Conservation (phyloP, 1,140 invertebrate genomes). For the Neuroterus valhalla region DNA sequence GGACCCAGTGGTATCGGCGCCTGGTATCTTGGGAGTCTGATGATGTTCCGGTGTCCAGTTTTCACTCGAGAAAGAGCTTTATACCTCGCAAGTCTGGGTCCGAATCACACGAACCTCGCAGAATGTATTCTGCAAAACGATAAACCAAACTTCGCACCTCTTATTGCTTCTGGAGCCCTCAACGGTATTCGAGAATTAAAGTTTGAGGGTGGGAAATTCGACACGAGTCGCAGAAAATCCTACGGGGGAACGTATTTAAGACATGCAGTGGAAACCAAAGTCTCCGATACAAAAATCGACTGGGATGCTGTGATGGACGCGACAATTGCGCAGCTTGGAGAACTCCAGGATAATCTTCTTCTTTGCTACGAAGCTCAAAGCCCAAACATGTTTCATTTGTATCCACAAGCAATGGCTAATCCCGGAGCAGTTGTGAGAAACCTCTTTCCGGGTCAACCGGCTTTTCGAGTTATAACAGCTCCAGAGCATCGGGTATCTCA, state of each 20-base stretch:
- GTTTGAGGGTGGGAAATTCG: conserved; percentile 68
- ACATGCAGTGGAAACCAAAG: conserved; percentile 63
- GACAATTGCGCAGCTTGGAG: conserved; percentile 70
- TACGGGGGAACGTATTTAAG: conserved; percentile 67
- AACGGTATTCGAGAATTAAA: conserved; percentile 67
- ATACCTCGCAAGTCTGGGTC: conserved; percentile 74
- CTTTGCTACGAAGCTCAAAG: conserved; percentile 78
- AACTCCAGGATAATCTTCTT: conserved; percentile 78
- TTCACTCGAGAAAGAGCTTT: conserved; percentile 74
- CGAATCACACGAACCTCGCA: conserved; percentile 75
- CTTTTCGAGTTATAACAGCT: conserved; percentile 71
- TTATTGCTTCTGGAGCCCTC: conserved; percentile 71
- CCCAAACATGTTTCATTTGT: conserved; percentile 76
- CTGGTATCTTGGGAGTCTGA: conserved; percentile 76
- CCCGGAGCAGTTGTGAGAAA: conserved; percentile 72
- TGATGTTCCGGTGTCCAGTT: conserved; percentile 75
- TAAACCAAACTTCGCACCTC: conserved; percentile 72
- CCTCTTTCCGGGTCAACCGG: conserved; percentile 73
- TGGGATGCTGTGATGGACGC: conserved; percentile 73
- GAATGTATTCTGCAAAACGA: conserved; percentile 72
- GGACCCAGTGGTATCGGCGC: conserved; percentile 66
- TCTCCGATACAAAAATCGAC: conserved; percentile 67
- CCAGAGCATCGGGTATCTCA: conserved; percentile 73
- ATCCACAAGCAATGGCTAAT: conserved; percentile 77
- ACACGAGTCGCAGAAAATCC: conserved; percentile 64